Conservation (phyloP, 2,888 invertebrate genomes). For the Chrysotoxum bicinctum region DNA sequence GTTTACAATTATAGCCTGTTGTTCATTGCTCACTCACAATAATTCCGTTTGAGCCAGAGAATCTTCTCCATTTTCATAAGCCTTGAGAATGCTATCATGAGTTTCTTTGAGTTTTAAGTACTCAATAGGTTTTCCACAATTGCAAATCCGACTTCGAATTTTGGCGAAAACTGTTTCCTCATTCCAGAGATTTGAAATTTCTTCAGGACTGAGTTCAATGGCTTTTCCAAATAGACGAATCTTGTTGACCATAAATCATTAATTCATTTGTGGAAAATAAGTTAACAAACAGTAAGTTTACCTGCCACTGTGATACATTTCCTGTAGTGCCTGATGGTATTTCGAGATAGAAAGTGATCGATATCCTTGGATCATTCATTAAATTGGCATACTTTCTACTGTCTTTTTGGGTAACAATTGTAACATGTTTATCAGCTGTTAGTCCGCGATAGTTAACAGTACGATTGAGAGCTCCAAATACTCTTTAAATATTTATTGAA, state of each 20-base stretch:
- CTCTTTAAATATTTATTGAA: conserved; percentile 74
- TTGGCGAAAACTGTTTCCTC: conserved; percentile 76
- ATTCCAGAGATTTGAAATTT: conserved; percentile 76
- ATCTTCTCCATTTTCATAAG: conserved; percentile 70
- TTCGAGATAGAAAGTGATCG: conserved; percentile 75
- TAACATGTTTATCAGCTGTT: conserved; percentile 73
- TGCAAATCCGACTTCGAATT: conserved; percentile 77
- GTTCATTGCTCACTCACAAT: conserved; percentile 75
- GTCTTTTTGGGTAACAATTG: conserved; percentile 78
- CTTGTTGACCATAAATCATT: background rate
- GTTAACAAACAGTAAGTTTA: background rate
- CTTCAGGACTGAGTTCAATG: conserved; percentile 74
- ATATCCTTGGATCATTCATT: conserved; percentile 75
- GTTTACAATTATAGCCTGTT: background rate
- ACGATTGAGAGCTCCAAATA: conserved; percentile 78
- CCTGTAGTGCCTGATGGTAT: background rate
- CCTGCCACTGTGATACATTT: conserved; percentile 40
- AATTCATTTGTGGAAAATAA: conserved; percentile 38
- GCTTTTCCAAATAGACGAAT: conserved; percentile 78
- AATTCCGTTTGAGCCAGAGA: conserved; percentile 75
- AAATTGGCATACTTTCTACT: conserved; percentile 78
- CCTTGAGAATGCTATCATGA: conserved; percentile 75
- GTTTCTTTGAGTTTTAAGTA: conserved; percentile 73
- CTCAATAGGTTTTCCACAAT: conserved; percentile 78
- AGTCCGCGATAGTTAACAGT: conserved; percentile 78